Evolutionary conservation across 2,888 invertebrate genomes (phyloP).

Genomic region (Corbicula japonica): DNA sequence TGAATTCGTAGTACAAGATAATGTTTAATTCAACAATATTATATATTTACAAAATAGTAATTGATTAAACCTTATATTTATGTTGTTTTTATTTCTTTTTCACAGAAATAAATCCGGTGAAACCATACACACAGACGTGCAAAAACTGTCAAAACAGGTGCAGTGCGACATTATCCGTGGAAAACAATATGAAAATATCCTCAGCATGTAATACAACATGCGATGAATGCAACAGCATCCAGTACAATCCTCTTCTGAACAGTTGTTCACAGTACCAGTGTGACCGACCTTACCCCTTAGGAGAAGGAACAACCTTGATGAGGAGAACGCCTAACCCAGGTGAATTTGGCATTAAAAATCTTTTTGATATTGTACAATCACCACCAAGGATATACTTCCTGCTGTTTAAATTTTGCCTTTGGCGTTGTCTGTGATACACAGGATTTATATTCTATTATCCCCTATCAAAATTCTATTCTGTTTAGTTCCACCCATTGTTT

Average conservation of each 20-base stretch:
- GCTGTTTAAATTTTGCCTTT: no score
- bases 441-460: no score
- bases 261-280: slow-evolving; percentile 15
- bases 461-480: no score
- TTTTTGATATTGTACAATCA: no score
- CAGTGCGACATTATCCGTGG: background rate
- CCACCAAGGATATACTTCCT: no score
- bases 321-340: slow-evolving; percentile 18
- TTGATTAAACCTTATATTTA: background rate
- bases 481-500: no score
- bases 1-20: no score
- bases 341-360: background rate
- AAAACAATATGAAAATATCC: background rate
- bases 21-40: no score
- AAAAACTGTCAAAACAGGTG: background rate
- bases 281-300: background rate
- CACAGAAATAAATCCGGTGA: slow-evolving; percentile 1
- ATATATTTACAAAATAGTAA: background rate
- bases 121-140: slow-evolving; percentile 7
- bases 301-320: background rate
- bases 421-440: no score
- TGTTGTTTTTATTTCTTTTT: background rate
- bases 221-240: background rate
- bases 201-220: slow-evolving; percentile 6
- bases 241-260: background rate